A percentile compares a stretch with the other conserved stretches of the same genome.
phyloP scores from a whole-genome alignment of 2,797 vertebrate species.

The Cyprinodon diabolis region DNA sequence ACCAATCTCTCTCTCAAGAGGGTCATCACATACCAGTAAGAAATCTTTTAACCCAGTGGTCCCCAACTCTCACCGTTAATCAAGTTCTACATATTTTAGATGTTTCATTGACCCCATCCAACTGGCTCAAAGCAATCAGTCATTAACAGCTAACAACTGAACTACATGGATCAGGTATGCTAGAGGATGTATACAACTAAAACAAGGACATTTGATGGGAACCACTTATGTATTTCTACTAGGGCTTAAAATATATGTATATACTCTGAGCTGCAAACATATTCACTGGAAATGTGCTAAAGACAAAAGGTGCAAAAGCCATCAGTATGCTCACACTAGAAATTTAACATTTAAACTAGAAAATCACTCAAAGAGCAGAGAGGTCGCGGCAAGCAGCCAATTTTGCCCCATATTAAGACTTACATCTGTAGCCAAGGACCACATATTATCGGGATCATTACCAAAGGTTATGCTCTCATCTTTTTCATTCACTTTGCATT shows the following conservation, averaged over 20 bases:
- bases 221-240: neutral
- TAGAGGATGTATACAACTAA: neutral
- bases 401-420: too few species aligned
- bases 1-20: too few species aligned
- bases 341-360: neutral
- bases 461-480: too few species aligned
- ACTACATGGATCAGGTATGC: neutral
- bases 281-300: neutral
- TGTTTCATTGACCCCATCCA: neutral
- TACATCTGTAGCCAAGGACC: too few species aligned
- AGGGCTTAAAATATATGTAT: neutral
- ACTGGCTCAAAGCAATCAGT: neutral
- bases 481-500: too few species aligned
- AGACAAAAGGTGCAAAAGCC: neutral
- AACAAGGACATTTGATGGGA: neutral
- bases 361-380: too few species aligned
- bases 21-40: too few species aligned
- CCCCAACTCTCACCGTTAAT: too few species aligned
- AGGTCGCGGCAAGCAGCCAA: too few species aligned
- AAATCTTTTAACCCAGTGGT: too few species aligned
- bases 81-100: neutral
- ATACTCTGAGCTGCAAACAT: neutral
- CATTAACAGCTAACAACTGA: neutral
- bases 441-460: too few species aligned
- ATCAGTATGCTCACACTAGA: neutral